Base-by-base conservation (phyloP, 2,797 vertebrate genomes). In the Parambassis ranga region DNA sequence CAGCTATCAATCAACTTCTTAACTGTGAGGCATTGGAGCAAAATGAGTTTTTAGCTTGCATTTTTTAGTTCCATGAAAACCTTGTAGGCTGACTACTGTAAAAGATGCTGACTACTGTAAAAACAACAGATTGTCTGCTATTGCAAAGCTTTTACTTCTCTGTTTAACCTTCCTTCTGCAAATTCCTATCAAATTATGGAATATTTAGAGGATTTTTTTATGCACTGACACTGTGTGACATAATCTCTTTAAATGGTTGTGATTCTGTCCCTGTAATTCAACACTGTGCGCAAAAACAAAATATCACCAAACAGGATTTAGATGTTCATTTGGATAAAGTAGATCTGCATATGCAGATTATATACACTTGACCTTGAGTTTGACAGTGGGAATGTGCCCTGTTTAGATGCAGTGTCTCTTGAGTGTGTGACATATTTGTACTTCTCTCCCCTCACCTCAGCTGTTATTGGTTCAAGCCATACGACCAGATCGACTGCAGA, bases 401-500 rank as follows among this genome's bases (percentile, higher is more conserved):
- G n/a, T n/a, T n/a, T n/a, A n/a, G n/a, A n/a, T n/a, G n/a, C n/a
- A n/a, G n/a, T n/a, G n/a, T n/a, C n/a, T n/a, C n/a, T n/a, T n/a
- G n/a, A n/a, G n/a, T n/a, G n/a, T n/a, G n/a, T n/a, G n/a, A n/a
- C n/a, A n/a, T n/a, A 44, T 36, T 26, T 11, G 16, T 51, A 3
- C 31, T n/a, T n/a, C n/a, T 43, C 37, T 39, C 22, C 14, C 23
- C 19, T 67, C 7, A 49, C 15, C 15, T 3, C 24, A 99, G 96
- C 90, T 99, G 11, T 89, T 98, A 72, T 87, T 97, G 66, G 92
- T 98, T 36, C 97, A 98, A 75, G 92, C 94, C 8, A 81, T 98
- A 41, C 89, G 97, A 71, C 96, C 96, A 19, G 97, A 97, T 82
- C 91, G 96, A 66, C 85, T 98, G 1, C 96, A 98, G 82, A 98